phyloP scores from a whole-genome alignment of 2,888 invertebrate species.

The Ernsta delagoae region DNA sequence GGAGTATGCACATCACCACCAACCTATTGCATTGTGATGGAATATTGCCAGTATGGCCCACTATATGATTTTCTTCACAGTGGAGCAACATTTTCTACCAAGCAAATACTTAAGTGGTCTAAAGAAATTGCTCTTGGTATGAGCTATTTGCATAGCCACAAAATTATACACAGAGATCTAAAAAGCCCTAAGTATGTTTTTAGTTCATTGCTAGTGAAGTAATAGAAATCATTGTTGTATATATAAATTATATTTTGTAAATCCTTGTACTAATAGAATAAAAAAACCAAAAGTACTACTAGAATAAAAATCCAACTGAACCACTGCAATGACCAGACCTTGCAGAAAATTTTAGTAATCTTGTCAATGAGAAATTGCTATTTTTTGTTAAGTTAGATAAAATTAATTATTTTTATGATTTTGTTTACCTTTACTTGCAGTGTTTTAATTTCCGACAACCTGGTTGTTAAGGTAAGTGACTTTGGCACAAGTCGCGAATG shows the following conservation, averaged over 20 bases:
- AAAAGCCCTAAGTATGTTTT: slow-evolving; percentile 99
- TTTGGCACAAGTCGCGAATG: slow-evolving; percentile 98
- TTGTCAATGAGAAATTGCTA: too few relatives aligned
- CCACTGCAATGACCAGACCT: too few relatives aligned
- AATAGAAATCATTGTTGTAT: too few relatives aligned
- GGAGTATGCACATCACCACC: slow-evolving; percentile 97
- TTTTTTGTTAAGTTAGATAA: too few relatives aligned
- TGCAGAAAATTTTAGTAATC: too few relatives aligned
- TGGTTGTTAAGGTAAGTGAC: slow-evolving; percentile 97
- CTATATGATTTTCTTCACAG: slow-evolving; percentile 95
- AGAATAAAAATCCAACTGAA: too few relatives aligned
- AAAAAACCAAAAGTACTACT: too few relatives aligned
- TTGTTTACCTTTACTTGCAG: slow-evolving; percentile 70
- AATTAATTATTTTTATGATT: too few relatives aligned
- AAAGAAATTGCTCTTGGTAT: slow-evolving; percentile 98
- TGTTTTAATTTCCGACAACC: slow-evolving; percentile 92
- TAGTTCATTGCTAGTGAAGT: too few relatives aligned
- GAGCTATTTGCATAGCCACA: slow-evolving; percentile 97
- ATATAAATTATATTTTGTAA: too few relatives aligned
- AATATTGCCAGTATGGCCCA: slow-evolving; percentile 98
- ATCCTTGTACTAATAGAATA: too few relatives aligned
- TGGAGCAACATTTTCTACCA: slow-evolving; percentile 93
- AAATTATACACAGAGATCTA: slow-evolving; percentile 98
- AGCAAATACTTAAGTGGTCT: slow-evolving; percentile 95
- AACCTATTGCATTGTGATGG: slow-evolving; percentile 98